Evolutionary conservation across 1,140 invertebrate genomes (phyloP), one percentile per base, ranked within the genome.

Genomic region (Leptinotarsa texana): DNA sequence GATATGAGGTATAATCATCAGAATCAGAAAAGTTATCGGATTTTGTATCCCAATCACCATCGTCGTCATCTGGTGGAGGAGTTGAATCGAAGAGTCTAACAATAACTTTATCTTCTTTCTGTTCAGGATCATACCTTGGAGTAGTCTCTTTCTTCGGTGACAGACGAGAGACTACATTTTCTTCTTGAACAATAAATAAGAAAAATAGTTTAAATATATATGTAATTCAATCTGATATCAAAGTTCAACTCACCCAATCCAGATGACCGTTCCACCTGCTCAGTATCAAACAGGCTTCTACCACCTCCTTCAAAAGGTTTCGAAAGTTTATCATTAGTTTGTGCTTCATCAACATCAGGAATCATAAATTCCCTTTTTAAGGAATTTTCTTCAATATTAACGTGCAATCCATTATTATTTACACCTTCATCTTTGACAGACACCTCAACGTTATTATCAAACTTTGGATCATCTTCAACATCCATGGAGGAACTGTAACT

Each of bases 31-130:
- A 75, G n/a, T 73, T 76, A n/a, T 82, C 80, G 4, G 79, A 82
- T 67, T 78, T 77, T 21, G 67, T 75, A 27, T 81, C 81, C 79
- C 79, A 82, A 4, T 73, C 71, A 47, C 68, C 69, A 65, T 48
- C 24, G 13, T 74, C 73, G 71, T 82, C 79, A 3, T 75, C 72
- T 4, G 81, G 79, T 27, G 81, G 80, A 17, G 81, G 81, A 18
- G 69, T 78, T 0, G 79, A 77, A 75, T 82, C 81, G 65, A 80
- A 81, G 15, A 82, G 68, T 61, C 49, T 74, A 2, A 80, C 68
- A 4, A 8, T 57, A 17, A 57, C 17, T 57, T 57, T 57, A 17
- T 57, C 51, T n/a, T 57, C 51, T 57, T 8, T 57, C 51, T 15
- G 51, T 57, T 57, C 51, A 57, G 51, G 3, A 57, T 57, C 15